Conservation (phyloP, 2,113 vertebrate genomes). For the Menura novaehollandiae region DNA sequence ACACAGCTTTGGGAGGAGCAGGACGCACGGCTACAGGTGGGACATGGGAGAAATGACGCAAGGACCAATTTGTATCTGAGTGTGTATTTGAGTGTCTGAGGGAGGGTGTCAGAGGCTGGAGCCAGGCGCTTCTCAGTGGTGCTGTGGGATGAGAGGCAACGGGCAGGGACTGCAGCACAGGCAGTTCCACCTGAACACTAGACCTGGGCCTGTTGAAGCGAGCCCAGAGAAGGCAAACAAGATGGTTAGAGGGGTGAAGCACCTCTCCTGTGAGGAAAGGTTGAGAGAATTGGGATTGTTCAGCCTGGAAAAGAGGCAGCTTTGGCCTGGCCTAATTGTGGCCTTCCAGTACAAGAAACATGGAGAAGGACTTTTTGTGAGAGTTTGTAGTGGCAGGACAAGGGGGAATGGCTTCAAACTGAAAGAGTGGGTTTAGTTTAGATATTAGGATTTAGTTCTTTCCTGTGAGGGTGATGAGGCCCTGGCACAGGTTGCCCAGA, state of each 20-base stretch:
- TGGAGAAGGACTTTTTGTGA: neutral
- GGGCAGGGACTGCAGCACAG: neutral
- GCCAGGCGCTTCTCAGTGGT: neutral
- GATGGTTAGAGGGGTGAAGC: neutral
- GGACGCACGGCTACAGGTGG: neutral
- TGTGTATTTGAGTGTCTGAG: neutral
- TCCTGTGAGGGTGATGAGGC: accelerated
- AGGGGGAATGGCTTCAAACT: neutral
- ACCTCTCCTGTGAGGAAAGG: neutral
- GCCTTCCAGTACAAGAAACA: neutral
- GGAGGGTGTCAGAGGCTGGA: neutral
- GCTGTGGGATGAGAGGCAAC: neutral
- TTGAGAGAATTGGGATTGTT: neutral
- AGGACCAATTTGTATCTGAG: neutral
- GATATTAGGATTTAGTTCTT: neutral
- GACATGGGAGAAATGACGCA: accelerated
- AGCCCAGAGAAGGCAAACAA: neutral
- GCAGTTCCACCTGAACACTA: neutral
- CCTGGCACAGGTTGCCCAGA: neutral
- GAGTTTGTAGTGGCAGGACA: neutral
- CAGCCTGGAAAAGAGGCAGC: neutral
- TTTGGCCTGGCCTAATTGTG: neutral
- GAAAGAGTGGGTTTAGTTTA: neutral
- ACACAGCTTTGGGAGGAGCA: neutral
- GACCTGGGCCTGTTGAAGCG: neutral